Percentiles rank a stretch among this genome's conserved stretches.
These are phyloP conservation scores for Synaphobranchus kaupii DNA, from an alignment of 2,797 vertebrate genomes.

Conservation along the genomic window DNA sequence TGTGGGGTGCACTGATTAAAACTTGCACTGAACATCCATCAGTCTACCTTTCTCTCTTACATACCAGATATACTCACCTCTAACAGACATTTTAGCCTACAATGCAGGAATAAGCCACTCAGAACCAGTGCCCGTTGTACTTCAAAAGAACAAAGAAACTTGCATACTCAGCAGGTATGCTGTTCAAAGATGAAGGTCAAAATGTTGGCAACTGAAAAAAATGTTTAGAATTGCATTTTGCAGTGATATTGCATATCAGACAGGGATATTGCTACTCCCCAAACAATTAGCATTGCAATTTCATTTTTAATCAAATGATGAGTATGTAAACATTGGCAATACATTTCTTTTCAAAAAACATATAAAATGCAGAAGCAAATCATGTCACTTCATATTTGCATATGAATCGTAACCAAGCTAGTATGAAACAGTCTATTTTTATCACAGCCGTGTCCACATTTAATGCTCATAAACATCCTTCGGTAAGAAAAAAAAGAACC, in stretches of 20 bases:
- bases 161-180: slow-evolving; percentile 9
- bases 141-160: background rate
- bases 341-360: background rate
- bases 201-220: background rate
- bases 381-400: background rate
- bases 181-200: slow-evolving; percentile 10
- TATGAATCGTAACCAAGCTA: background rate
- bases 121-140: background rate
- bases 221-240: background rate
- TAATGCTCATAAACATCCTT: background rate
- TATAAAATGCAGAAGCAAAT: background rate
- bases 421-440: background rate
- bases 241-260: background rate
- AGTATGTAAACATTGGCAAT: background rate
- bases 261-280: background rate
- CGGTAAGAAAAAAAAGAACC: background rate
- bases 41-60: background rate
- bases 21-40: background rate
- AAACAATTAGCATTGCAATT: background rate
- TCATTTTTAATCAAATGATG: background rate
- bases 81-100: background rate
- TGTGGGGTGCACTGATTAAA: background rate
- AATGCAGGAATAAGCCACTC: background rate
- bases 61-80: background rate
- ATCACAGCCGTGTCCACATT: background rate